A percentile compares a stretch with the other conserved stretches of the same genome.
phyloP scores from a whole-genome alignment of 1,140 invertebrate species.

The Nasonia vitripennis region DNA sequence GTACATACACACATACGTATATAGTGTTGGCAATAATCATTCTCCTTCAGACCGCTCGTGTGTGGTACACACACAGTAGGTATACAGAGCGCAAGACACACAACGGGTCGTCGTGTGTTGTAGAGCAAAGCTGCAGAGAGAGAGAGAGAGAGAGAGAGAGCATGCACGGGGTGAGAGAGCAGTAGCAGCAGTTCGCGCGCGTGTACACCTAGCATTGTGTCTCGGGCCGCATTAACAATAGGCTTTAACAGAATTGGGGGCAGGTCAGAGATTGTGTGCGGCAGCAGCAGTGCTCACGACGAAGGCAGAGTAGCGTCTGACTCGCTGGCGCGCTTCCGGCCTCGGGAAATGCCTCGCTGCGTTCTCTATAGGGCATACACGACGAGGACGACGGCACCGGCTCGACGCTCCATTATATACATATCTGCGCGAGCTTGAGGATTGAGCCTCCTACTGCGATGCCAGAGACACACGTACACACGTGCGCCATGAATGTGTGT shows the following conservation, averaged over 20 bases:
- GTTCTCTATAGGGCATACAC: background rate
- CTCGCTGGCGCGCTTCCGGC: background rate
- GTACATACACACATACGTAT: no score
- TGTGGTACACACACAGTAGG: no score
- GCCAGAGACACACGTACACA: background rate
- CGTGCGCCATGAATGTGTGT: background rate
- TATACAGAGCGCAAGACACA: background rate
- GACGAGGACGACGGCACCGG: background rate
- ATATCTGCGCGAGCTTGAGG: background rate
- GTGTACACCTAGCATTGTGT: constrained; percentile 29
- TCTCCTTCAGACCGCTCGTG: no score
- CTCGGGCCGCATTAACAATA: constrained; percentile 29
- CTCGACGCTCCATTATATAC: background rate
- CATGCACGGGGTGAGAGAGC: background rate
- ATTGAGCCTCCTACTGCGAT: background rate
- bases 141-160: background rate
- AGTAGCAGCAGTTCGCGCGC: background rate
- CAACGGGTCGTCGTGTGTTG: background rate
- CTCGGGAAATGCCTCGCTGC: constrained; percentile 33
- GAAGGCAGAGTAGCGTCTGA: background rate
- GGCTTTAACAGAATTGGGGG: constrained; percentile 27
- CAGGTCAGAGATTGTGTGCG: constrained; percentile 32
- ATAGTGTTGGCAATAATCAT: no score
- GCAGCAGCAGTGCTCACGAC: background rate
- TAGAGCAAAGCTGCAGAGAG: background rate